A percentile compares a stretch with the other conserved stretches of the same genome.
These are phyloP conservation scores for Pitta sordida DNA, from an alignment of 2,113 vertebrate species.

Conservation along the genomic window DNA sequence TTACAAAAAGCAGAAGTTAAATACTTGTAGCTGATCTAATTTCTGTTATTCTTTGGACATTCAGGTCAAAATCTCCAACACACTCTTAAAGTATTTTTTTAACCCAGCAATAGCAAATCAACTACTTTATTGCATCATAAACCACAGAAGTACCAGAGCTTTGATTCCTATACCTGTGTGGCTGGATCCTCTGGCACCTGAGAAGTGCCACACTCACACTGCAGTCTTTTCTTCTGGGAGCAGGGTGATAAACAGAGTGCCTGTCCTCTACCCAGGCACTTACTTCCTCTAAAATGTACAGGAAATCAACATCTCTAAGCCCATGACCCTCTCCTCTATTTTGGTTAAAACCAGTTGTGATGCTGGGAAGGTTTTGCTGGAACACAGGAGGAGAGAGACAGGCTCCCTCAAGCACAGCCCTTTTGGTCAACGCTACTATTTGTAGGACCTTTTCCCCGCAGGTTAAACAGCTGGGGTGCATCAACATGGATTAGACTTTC, in stretches of 20 bases:
- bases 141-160: background rate
- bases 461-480: background rate
- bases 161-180: background rate
- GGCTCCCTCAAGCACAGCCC: background rate
- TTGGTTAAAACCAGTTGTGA: background rate
- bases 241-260: background rate
- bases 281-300: background rate
- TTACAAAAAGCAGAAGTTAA: background rate
- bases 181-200: background rate
- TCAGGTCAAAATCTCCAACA: background rate
- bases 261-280: background rate
- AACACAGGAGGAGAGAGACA: fast-evolving
- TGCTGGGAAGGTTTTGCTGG: background rate
- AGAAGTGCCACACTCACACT: background rate
- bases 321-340: background rate
- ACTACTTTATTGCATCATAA: background rate
- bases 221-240: background rate
- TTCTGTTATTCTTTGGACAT: background rate
- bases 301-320: background rate
- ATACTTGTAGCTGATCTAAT: background rate
- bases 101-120: background rate
- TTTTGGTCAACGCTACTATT: fast-evolving
- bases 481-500: background rate
- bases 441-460: background rate
- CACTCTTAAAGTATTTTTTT: background rate